Percentiles rank a stretch among this genome's conserved stretches.
Conservation (phyloP, 2,113 vertebrate genomes). For the Canis aureus region DNA sequence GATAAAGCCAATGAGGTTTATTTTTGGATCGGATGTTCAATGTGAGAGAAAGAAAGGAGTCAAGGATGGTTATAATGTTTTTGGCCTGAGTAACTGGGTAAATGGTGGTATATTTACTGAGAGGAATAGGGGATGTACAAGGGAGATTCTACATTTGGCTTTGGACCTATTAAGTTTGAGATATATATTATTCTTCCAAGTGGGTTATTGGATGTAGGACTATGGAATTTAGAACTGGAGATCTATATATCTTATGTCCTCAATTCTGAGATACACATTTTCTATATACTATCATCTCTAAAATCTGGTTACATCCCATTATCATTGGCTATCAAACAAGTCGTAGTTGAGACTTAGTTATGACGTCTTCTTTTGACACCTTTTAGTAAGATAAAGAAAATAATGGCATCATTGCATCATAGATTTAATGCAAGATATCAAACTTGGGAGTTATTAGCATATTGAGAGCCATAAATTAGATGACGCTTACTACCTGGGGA, state of each 20-base stretch:
- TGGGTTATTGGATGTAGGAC: background rate
- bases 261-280: background rate
- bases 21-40: background rate
- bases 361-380: background rate
- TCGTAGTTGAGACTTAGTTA: background rate
- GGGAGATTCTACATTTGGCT: background rate
- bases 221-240: background rate
- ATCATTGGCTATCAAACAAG: background rate
- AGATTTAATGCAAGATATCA: background rate
- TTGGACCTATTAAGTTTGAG: background rate
- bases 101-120: background rate
- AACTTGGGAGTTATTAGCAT: background rate
- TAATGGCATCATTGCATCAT: background rate
- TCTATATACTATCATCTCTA: background rate
- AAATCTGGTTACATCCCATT: background rate
- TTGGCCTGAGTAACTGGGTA: background rate
- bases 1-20: background rate
- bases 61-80: background rate
- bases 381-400: constrained; percentile 21
- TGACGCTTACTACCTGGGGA: background rate
- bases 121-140: background rate
- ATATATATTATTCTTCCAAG: background rate
- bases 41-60: background rate
- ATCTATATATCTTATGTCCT: background rate
- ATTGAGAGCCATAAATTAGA: background rate